phyloP scores from a whole-genome alignment of 2,888 invertebrate species.

The Hypomecis atomaria region DNA sequence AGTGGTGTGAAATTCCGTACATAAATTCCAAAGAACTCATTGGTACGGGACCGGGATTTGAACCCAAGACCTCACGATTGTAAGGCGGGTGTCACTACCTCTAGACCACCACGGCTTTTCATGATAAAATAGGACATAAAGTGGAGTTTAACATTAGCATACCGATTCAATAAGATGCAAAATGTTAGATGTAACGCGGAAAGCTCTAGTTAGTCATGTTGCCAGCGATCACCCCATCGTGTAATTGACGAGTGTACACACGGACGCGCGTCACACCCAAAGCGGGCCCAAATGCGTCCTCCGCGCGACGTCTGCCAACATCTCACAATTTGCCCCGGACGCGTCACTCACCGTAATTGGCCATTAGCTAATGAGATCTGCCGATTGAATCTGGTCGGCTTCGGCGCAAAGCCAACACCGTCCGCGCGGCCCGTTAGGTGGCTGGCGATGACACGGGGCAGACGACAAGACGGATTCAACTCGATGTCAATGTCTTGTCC shows the following conservation, averaged over 20 bases:
- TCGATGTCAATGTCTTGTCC: constrained; percentile 42
- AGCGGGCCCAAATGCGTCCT: constrained; percentile 28
- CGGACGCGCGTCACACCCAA: constrained; percentile 30
- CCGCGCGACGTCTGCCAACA: constrained; percentile 12
- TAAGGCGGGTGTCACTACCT: no score
- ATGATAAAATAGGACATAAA: no score
- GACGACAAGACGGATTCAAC: constrained; percentile 51
- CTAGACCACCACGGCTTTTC: no score
- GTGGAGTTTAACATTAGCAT: no score
- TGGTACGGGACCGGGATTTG: no score
- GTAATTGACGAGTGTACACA: constrained; percentile 24
- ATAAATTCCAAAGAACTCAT: no score
- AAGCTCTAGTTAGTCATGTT: constrained; percentile 12
- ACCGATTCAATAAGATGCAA: no score
- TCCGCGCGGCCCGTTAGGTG: constrained; percentile 61
- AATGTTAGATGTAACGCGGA: not conserved
- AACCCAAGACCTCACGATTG: no score
- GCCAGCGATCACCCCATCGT: constrained; percentile 9
- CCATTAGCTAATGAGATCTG: constrained; percentile 67
- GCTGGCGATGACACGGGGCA: constrained; percentile 57
- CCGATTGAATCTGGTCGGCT: constrained; percentile 68
- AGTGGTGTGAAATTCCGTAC: no score
- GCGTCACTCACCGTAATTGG: constrained; percentile 79
- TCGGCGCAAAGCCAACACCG: constrained; percentile 59
- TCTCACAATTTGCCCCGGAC: constrained; percentile 72